Base-by-base conservation (phyloP, 1,140 invertebrate genomes). In the Lethrus apterus region DNA sequence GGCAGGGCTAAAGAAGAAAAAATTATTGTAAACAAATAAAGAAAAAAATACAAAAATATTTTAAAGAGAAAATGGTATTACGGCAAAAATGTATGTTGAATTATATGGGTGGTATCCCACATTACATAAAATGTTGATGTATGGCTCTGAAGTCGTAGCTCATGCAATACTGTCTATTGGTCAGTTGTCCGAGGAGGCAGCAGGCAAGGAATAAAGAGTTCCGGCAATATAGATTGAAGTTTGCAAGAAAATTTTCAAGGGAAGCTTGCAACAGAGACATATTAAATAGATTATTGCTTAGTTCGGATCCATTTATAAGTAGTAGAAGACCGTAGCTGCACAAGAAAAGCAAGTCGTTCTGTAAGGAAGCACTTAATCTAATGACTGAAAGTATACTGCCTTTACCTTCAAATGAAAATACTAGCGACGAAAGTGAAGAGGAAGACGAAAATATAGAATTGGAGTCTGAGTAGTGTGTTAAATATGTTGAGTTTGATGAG, bases 111-210 rank as follows among this genome's bases (percentile, higher is more conserved):
- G 65, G 65, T 56, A 59, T 7, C 54, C 59, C 3, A 63, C 57
- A 10, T 30, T 67, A 23, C 65, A 67, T 35, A 67, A 68, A 59
- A 57, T 66, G 32, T 38, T 67, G 30, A 30, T 59, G 3, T 59
- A 66, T 55, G 51, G 52, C 11, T 9, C 45, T 15, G 24, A 26
- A 41, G 29, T 60, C 14, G 59, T 60, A 29, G 18, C 59, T 41
- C 5, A 13, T 13, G 31, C 9, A 14, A 7, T 46, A 18, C 26
- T 67, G 17, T 60, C 64, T 2, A 58, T 67, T 35, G 62, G 62
- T 3, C 49, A 58, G 40, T 21, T 36, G 17, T 36, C 34, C 5
- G 34, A 36, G 19, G 11, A 36, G 4, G 13, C 31, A 4, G 7
- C 31, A 17, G 34, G 13, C 34, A 5, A 3, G 23, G 2, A 41